These are phyloP conservation scores for Sarcophaga subvicina DNA, from an alignment of 2,888 invertebrate genomes.

Conservation along the genomic window DNA sequence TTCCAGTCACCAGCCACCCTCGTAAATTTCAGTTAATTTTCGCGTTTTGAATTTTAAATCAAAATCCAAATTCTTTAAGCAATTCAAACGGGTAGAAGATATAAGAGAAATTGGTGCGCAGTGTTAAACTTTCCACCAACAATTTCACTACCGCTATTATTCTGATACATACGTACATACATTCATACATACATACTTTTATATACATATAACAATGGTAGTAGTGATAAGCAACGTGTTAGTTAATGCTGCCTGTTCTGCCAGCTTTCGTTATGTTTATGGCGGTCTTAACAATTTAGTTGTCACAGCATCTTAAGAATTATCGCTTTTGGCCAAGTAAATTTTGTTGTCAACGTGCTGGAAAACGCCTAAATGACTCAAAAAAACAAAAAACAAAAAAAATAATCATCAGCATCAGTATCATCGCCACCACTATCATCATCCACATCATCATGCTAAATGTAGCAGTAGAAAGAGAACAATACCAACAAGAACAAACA, in stretches of 20 bases:
- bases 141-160: constrained; percentile 10
- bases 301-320: constrained; percentile 80
- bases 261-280: constrained; percentile 49
- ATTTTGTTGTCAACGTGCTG: constrained; percentile 79
- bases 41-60: constrained; percentile 41
- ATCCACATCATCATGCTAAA: neutral
- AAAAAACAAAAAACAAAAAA: neutral
- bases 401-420: constrained; percentile 29
- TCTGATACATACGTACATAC: too few relatives aligned
- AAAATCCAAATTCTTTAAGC: constrained; percentile 42
- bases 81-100: neutral
- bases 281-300: constrained; percentile 77
- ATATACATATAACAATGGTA: neutral
- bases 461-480: constrained; percentile 7
- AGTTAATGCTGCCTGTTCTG: constrained; percentile 9
- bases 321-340: constrained; percentile 80
- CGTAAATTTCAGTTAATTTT: constrained; percentile 38
- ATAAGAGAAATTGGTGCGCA: constrained; percentile 41
- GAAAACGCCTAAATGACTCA: constrained; percentile 65
- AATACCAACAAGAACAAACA: neutral
- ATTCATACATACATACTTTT: too few relatives aligned
- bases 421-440: neutral
- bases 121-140: constrained; percentile 37
- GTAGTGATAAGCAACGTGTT: neutral
- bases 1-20: constrained; percentile 7